Conservation (phyloP, 1,140 invertebrate species). For the Tetragonula clypearis region DNA sequence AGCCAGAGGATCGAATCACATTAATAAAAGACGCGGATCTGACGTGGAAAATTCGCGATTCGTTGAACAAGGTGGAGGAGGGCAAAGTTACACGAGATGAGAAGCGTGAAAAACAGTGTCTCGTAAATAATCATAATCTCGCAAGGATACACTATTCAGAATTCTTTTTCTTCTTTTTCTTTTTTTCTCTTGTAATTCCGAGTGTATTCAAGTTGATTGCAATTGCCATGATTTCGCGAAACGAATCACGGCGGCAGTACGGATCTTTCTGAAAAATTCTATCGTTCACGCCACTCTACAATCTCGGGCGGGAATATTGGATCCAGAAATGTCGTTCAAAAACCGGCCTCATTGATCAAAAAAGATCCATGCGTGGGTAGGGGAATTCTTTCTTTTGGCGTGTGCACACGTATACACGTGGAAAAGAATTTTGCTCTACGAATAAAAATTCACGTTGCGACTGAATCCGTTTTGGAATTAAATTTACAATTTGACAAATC, state of each 20-base stretch:
- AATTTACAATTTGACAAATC: too few relatives aligned
- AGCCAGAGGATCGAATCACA: neutral
- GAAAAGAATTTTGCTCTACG: too few relatives aligned
- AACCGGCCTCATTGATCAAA: too few relatives aligned
- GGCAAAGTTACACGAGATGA: slow-evolving; percentile 1
- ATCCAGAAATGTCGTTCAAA: too few relatives aligned
- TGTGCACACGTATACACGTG: too few relatives aligned
- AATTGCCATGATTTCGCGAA: neutral
- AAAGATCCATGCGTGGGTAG: too few relatives aligned
- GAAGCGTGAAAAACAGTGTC: slow-evolving; percentile 32
- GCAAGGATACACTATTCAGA: slow-evolving; percentile 39
- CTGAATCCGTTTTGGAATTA: too few relatives aligned
- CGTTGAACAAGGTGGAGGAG: neutral
- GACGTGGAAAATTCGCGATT: neutral
- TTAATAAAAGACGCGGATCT: neutral
- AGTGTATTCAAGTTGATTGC: too few relatives aligned
- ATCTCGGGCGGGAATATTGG: too few relatives aligned
- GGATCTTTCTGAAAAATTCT: neutral
- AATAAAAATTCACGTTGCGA: too few relatives aligned
- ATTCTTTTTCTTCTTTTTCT: slow-evolving; percentile 29
- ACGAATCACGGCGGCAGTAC: neutral
- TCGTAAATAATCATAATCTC: slow-evolving; percentile 41
- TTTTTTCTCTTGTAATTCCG: neutral
- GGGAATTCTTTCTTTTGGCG: too few relatives aligned
- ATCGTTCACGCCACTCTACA: neutral